Percentiles rank a stretch among this genome's conserved stretches.
These are phyloP conservation scores for Helogale parvula DNA, from an alignment of 2,113 vertebrate genomes.

Conservation along the genomic window DNA sequence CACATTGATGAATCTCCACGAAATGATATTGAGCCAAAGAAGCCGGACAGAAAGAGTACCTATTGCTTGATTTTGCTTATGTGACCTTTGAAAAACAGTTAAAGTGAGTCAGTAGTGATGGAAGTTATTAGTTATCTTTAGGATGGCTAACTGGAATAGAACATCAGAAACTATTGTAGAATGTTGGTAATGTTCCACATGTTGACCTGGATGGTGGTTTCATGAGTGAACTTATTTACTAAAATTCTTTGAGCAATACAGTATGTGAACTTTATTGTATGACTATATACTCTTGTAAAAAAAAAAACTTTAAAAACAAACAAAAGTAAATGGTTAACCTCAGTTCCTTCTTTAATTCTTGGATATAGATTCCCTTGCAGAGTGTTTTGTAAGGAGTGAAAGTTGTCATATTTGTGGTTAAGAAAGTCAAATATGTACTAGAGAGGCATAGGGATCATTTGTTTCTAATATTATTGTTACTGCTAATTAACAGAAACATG, in stretches of 20 bases:
- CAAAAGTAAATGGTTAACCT: background rate
- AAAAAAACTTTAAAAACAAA: background rate
- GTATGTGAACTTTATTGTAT: constrained; percentile 41
- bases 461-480: background rate
- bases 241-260: constrained; percentile 19
- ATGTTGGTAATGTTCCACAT: background rate
- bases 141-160: background rate
- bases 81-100: background rate
- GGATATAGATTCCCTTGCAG: constrained; percentile 2
- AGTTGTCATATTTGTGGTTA: background rate
- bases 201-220: background rate
- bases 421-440: background rate
- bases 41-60: background rate
- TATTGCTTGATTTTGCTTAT: background rate
- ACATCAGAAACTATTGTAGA: background rate
- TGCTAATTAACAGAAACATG: background rate
- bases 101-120: background rate
- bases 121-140: background rate
- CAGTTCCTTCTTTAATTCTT: constrained; percentile 6
- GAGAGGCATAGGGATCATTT: background rate
- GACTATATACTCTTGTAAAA: background rate
- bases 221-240: background rate
- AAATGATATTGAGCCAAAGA: constrained; percentile 19
- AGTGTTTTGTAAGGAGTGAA: constrained; percentile 4
- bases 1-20: background rate